Base-by-base conservation (phyloP, 2,888 invertebrate species). In the Mechanitis mazaeus region DNA sequence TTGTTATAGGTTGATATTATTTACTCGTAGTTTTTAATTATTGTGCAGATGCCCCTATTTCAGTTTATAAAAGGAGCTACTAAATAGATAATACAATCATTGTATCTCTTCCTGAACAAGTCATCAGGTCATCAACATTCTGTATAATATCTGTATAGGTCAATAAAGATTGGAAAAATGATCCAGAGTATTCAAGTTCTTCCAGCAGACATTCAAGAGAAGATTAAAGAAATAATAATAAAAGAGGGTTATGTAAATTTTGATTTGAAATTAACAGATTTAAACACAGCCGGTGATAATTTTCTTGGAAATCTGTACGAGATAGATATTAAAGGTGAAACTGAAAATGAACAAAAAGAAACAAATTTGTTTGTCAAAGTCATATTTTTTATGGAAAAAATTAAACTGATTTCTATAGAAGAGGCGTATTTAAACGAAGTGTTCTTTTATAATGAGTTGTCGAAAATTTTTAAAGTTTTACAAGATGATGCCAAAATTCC, bases 351-450 rank as follows among this genome's bases (percentile, higher is more conserved):
- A 0, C 56, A 71, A 2, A 77, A 79, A 64, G 76, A 76, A 69
- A 73, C 74, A 0, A 72, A 77, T 35, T 58, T 85, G 12, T 84
- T 84, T 53, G 63, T 81, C 2, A 85, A 85, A 68, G 70, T 70
- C 12, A 71, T 73, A 20, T 61, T 71, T 3, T 63, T 68, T 3
- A 64, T 71, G 7, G 63, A 70, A 28, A 64, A 71, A 58, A 35
- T 75, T 7, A 65, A 70, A 58, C 28, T 76, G 0, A 0, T 77
- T 3, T 70, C 70, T 0, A 7, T 80, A 0, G 20, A 60, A 1
- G 64, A 74, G 3, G 45, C 75, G 9, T 83, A 73, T 62, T 62
- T 53, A 20, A 74, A 59, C 58, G 80, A 84, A 70, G 28, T 71
- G 1, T 79, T 76, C 54, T 54, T 72, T 31, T 81, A 81, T 56